A percentile compares a stretch with the other conserved stretches of the same genome.
These are phyloP conservation scores for Sarcophaga peregrina DNA, from an alignment of 1,140 invertebrate species.

Conservation along the genomic window DNA sequence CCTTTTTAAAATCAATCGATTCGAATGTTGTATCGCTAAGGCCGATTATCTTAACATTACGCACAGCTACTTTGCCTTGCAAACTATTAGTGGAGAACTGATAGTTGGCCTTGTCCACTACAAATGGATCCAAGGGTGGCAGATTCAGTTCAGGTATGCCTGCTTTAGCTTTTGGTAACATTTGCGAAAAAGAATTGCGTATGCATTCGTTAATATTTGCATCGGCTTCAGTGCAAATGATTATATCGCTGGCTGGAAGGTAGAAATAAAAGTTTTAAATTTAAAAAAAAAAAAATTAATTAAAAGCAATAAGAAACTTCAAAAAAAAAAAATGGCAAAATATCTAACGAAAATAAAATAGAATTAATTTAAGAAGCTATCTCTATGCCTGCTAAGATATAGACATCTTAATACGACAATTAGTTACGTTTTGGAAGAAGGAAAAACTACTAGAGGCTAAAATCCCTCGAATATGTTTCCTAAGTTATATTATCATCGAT, in stretches of 20 bases:
- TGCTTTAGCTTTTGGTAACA: constrained; percentile 56
- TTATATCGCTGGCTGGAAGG: constrained; percentile 54
- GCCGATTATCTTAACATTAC: constrained; percentile 55
- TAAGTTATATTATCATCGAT: too few relatives aligned
- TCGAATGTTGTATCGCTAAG: constrained; percentile 54
- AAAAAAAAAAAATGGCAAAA: too few relatives aligned
- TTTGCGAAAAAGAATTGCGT: constrained; percentile 54
- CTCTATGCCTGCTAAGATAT: too few relatives aligned
- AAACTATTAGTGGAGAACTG: constrained; percentile 54
- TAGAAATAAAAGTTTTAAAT: neutral
- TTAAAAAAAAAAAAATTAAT: neutral
- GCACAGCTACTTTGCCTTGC: constrained; percentile 56
- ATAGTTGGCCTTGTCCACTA: constrained; percentile 53
- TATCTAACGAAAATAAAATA: too few relatives aligned
- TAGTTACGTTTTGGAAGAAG: too few relatives aligned
- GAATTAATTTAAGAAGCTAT: too few relatives aligned
- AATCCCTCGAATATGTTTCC: too few relatives aligned
- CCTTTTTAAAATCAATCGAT: constrained; percentile 54
- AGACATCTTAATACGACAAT: too few relatives aligned
- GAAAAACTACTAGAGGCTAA: too few relatives aligned
- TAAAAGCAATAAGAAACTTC: neutral
- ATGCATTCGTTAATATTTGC: constrained; percentile 61
- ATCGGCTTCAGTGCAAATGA: constrained; percentile 56
- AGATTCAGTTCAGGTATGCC: constrained; percentile 59
- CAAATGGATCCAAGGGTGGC: constrained; percentile 60